Conservation (phyloP, 2,113 vertebrate genomes). For the Strix aluco region DNA sequence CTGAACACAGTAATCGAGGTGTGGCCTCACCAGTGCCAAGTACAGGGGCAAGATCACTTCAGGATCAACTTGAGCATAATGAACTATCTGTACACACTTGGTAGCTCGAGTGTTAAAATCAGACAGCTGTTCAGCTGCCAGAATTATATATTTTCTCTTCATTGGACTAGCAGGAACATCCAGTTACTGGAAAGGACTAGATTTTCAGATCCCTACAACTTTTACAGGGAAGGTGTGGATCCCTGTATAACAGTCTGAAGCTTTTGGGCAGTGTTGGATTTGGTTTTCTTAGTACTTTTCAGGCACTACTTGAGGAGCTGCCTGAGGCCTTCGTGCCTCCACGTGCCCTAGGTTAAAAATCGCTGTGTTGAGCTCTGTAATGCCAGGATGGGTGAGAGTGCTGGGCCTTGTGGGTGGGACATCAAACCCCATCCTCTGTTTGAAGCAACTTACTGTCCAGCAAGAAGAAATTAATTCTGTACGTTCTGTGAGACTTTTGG, state of each 20-base stretch:
- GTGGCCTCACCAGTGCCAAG: no score
- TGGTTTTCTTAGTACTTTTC: background rate
- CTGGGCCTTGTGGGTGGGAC: background rate
- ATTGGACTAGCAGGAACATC: background rate
- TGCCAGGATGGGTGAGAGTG: background rate
- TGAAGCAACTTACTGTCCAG: background rate
- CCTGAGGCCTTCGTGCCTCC: background rate
- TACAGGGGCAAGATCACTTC: no score
- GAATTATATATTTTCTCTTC: background rate
- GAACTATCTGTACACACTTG: fast-evolving
- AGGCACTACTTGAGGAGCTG: background rate
- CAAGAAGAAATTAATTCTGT: background rate
- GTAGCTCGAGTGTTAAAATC: background rate
- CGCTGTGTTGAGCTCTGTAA: fast-evolving
- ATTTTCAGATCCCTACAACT: background rate
- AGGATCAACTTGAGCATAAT: background rate
- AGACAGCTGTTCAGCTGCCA: background rate
- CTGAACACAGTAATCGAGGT: no score
- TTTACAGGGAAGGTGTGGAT: background rate
- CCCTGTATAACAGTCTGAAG: background rate
- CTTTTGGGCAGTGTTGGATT: background rate
- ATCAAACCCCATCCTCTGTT: background rate
- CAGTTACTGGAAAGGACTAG: fast-evolving
- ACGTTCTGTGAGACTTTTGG: background rate
- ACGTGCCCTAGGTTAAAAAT: fast-evolving